Evolutionary conservation across 1,140 invertebrate genomes (phyloP), one percentile per base, ranked within the genome.

Genomic region (Orchesella cincta): DNA sequence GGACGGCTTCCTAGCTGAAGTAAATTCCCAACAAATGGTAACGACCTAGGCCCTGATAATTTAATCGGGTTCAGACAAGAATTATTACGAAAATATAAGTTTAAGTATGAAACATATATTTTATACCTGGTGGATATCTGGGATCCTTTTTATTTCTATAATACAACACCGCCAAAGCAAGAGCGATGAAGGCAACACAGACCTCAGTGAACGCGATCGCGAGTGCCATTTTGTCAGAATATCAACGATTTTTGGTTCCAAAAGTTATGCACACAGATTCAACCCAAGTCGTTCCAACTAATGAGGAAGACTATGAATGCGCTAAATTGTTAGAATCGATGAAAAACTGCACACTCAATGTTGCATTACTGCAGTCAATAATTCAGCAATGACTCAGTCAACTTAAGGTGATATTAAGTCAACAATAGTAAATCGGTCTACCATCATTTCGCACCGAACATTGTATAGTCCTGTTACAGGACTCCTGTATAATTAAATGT

Each of bases 1-100:
- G 76, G 76, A n/a, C 29, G 26, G 14, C 23, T 28, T 35, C 76
- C 79, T 14, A 80, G n/a, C 12, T 28, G 64, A 3, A 64, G 31
- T 3, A 80, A 29, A 73, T 78, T 39, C 0, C 79, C 79, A n/a
- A 80, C 34, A 1, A 80, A 16, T 8, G 79, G 79, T 14, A 57
- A n/a, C 23, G 52, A 14, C 23, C 8, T 12, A n/a, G 52, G 52
- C 8, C 52, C 52, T 57, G 5, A 5, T 18, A 46, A 8, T 46
- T 18, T 8, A 46, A 8, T 46, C 39, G 18, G 18, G n/a, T n/a
- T n/a, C n/a, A 46, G 39, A 18, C 18, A 46, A 5, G 5, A 46
- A 46, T 8, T 5, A 46, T 46, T 46, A 8, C 18, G 23, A 23
- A 23, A 57, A 26, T 57, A 23, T n/a, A 8, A 57, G 8, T n/a